These are phyloP conservation scores for Polyploca ridens DNA, from an alignment of 2,888 invertebrate genomes.

Conservation along the genomic window DNA sequence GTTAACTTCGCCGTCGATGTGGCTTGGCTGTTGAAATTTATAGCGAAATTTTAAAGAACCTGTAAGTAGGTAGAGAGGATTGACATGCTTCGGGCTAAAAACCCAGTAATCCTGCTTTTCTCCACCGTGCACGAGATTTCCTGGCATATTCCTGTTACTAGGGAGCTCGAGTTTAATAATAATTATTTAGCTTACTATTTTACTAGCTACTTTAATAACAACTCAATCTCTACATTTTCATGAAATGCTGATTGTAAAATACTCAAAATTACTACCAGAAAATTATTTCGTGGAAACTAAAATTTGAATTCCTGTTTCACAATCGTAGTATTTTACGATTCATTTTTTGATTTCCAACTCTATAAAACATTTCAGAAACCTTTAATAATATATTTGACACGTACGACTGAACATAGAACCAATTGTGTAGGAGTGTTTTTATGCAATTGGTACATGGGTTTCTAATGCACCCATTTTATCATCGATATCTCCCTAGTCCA, in stretches of 20 bases:
- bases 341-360: too few species aligned
- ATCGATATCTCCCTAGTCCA: too few species aligned
- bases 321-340: too few species aligned
- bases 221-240: not conserved
- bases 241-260: not conserved
- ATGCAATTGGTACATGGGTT: too few species aligned
- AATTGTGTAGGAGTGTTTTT: too few species aligned
- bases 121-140: not conserved
- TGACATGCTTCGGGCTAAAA: constrained; percentile 5
- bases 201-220: not conserved
- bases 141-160: not conserved
- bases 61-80: not conserved
- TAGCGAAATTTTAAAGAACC: constrained; percentile 7
- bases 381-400: too few species aligned
- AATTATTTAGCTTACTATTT: not conserved
- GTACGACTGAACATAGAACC: too few species aligned
- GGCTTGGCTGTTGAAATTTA: constrained; percentile 21
- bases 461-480: too few species aligned
- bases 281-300: too few species aligned
- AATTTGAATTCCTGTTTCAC: too few species aligned
- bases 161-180: not conserved
- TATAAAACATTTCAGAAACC: too few species aligned
- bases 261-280: not conserved
- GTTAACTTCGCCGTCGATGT: constrained; percentile 53
- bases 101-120: constrained; percentile 1